Base-by-base conservation (phyloP, 2,113 vertebrate species). In the Capricornis sumatraensis region DNA sequence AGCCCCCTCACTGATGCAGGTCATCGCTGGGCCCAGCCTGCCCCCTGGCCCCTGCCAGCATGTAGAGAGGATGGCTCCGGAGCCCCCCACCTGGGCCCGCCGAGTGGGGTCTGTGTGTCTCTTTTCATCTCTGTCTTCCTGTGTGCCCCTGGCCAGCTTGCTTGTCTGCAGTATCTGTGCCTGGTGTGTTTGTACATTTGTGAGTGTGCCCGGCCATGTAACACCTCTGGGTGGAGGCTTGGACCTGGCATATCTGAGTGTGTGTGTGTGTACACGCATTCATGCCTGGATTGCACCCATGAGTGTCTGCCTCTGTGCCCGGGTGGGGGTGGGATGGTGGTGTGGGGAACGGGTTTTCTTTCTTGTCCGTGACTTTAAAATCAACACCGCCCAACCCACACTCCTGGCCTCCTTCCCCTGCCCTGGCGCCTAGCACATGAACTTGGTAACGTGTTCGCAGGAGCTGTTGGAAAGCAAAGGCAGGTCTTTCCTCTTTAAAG, bases 401-500 rank as follows among this genome's bases (percentile, higher is more conserved):
- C 60, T 30, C 17, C 55, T 19, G 0, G 43, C 94, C 81, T 14
- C 2, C 95, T 71, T 17, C 45, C 95, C 84, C 50, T 6, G 4
- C 4, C 8, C 96, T 81, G 83, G 88, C 43, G 52, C 19, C 0
- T 45, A 58, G 94, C 45, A 23, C 57, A 4, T 30, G 95, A 84
- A 86, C 95, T 86, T 30, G 16, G 27, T 33, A 64, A 81, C 52
- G 30, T 1, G 0, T 86, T 96, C 67, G 15, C 87, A 94, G 87
- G 33, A 84, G 96, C 25, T 76, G 60, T 92, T 95, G 62, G 52
- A 92, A 76, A n/a, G 76, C 78, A 19, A 71, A 95, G 97, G 76
- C 81, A 27, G 83, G 87, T 8, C 55, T 82, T 71, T 36, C 92
- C 57, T 67, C 45, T 97, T 64, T 21, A 57, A 97, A 98, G 98